phyloP scores from a whole-genome alignment of 2,797 vertebrate species.

The Zalophus californianus region DNA sequence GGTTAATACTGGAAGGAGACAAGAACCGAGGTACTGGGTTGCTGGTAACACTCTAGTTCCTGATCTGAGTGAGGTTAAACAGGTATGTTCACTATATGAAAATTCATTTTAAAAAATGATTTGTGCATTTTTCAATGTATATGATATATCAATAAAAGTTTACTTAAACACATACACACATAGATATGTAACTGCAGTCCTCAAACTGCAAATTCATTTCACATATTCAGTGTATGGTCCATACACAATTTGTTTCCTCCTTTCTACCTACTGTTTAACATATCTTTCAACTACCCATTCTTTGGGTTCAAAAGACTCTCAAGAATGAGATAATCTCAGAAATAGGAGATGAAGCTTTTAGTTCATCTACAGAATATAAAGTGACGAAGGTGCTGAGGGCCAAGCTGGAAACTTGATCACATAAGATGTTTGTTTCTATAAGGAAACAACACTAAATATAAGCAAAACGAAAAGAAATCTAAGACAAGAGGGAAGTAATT shows the following conservation, averaged over 20 bases:
- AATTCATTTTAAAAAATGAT: constrained; percentile 12
- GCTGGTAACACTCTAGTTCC: background rate
- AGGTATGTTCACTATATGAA: background rate
- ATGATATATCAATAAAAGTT: background rate
- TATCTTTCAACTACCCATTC: background rate
- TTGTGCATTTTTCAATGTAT: background rate
- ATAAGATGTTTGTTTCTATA: constrained; percentile 22
- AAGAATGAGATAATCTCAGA: background rate
- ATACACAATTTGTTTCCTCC: background rate
- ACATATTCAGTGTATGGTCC: background rate
- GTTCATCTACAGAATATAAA: background rate
- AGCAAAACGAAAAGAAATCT: constrained; percentile 23
- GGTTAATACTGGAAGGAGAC: background rate
- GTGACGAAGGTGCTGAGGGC: background rate
- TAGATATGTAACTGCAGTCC: background rate
- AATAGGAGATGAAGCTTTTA: background rate
- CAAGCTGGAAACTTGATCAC: background rate
- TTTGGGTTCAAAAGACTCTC: background rate
- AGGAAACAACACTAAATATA: constrained; percentile 18
- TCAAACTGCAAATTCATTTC: background rate
- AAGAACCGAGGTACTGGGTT: background rate
- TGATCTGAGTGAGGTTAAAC: background rate
- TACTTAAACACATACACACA: background rate
- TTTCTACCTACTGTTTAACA: background rate
- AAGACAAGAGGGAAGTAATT: background rate